Evolutionary conservation across 2,113 vertebrate genomes (phyloP).

Genomic region (Nicator chloris): DNA sequence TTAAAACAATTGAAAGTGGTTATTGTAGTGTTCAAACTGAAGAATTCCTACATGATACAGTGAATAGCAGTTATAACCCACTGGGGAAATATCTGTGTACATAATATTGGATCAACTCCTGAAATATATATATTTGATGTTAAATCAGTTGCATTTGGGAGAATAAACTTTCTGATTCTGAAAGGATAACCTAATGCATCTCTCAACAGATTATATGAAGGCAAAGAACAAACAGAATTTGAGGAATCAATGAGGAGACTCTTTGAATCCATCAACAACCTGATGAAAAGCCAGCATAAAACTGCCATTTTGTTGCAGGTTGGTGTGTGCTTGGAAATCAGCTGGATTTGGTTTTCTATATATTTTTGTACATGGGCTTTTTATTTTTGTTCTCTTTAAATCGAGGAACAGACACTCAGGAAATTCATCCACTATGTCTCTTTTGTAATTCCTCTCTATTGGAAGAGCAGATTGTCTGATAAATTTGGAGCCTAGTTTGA

Average conservation of each 20-base stretch:
- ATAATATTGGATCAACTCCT: background rate
- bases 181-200: slow-evolving; percentile 5
- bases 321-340: slow-evolving; percentile 20
- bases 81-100: background rate
- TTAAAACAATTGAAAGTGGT: background rate
- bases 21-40: background rate
- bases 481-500: background rate
- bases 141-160: background rate
- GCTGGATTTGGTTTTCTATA: background rate
- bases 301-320: slow-evolving; percentile 91
- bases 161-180: background rate
- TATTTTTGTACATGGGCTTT: background rate
- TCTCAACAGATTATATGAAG: slow-evolving; percentile 87
- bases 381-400: background rate
- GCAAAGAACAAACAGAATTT: slow-evolving; percentile 93
- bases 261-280: slow-evolving; percentile 95
- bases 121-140: background rate
- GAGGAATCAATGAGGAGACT: slow-evolving; percentile 92
- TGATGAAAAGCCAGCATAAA: slow-evolving; percentile 90
- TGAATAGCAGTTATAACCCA: background rate
- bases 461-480: background rate
- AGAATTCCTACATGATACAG: background rate
- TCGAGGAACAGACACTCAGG: background rate
- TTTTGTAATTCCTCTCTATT: background rate
- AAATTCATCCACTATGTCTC: background rate